Percentiles rank a stretch among this genome's conserved stretches.
Conservation (phyloP, 2,113 vertebrate genomes). For the Calonectris borealis region DNA sequence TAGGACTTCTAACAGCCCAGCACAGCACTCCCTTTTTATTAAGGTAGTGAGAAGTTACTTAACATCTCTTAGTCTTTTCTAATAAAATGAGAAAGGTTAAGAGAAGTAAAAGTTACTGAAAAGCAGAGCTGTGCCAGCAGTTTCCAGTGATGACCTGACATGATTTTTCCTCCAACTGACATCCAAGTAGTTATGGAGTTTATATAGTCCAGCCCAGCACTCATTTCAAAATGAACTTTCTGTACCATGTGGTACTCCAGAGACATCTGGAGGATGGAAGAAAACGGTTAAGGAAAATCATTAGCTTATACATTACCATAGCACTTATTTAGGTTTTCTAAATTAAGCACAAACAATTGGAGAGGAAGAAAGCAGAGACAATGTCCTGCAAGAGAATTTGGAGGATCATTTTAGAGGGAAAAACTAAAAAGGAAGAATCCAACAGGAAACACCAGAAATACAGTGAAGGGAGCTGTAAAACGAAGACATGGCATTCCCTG, state of each 20-base stretch:
- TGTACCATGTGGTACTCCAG: not conserved
- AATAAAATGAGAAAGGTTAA: not conserved
- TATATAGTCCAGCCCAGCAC: not conserved
- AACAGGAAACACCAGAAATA: not conserved
- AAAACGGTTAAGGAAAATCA: conserved; percentile 12
- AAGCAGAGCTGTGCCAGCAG: not conserved
- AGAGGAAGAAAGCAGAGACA: not conserved
- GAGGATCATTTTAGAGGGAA: not conserved
- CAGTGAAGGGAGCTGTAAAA: not conserved
- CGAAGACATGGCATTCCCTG: not conserved
- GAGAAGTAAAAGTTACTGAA: not conserved
- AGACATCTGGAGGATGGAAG: not conserved
- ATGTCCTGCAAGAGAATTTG: not conserved
- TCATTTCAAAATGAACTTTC: conserved; percentile 14
- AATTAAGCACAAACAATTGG: not conserved
- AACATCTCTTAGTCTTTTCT: not conserved
- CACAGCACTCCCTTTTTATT: not conserved
- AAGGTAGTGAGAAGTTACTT: not conserved
- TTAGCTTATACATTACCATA: not conserved
- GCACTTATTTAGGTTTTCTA: not conserved
- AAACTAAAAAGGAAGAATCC: not conserved
- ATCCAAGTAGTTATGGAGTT: not conserved
- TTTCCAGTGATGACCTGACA: not conserved
- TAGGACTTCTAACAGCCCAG: not conserved
- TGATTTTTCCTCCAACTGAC: not conserved